Percentiles rank a stretch among this genome's conserved stretches.
Evolutionary conservation across 2,888 invertebrate species (phyloP).

Genomic region (Aphidoletes aphidimyza): DNA sequence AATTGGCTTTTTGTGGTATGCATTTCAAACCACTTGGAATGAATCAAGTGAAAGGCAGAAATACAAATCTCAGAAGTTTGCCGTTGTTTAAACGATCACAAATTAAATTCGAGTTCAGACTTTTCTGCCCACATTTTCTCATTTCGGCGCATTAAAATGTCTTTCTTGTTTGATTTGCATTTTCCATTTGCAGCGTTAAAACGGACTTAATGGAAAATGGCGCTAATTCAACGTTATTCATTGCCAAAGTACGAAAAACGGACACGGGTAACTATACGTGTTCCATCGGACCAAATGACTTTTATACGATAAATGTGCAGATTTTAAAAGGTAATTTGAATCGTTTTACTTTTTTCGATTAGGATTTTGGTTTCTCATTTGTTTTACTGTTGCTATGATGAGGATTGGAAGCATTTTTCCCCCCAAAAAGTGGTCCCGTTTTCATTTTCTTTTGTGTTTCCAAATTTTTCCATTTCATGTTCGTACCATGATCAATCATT

Average conservation of each 20-base stretch:
- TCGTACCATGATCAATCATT: background rate
- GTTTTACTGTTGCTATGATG: background rate
- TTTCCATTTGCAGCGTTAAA: slow-evolving; percentile 64
- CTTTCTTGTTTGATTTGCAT: background rate
- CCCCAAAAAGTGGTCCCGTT: no score
- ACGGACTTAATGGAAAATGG: slow-evolving; percentile 68
- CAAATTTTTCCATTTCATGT: no score
- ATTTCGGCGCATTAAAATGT: background rate
- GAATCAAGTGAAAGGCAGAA: background rate
- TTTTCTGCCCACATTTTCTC: background rate
- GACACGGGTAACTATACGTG: slow-evolving; percentile 70
- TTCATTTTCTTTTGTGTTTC: no score
- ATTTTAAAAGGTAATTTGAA: slow-evolving; percentile 68
- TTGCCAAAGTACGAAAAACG: slow-evolving; percentile 66
- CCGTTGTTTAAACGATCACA: background rate
- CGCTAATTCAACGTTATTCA: slow-evolving; percentile 68
- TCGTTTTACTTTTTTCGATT: background rate
- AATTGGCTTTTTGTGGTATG: background rate
- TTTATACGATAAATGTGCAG: slow-evolving; percentile 68
- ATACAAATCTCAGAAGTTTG: background rate
- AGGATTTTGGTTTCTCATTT: background rate
- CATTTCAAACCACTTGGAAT: background rate
- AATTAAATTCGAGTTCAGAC: background rate
- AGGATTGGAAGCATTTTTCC: no score
- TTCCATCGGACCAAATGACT: slow-evolving; percentile 66